These are phyloP conservation scores for Rhodinocichla rosea DNA, from an alignment of 2,113 vertebrate genomes.

Conservation along the genomic window DNA sequence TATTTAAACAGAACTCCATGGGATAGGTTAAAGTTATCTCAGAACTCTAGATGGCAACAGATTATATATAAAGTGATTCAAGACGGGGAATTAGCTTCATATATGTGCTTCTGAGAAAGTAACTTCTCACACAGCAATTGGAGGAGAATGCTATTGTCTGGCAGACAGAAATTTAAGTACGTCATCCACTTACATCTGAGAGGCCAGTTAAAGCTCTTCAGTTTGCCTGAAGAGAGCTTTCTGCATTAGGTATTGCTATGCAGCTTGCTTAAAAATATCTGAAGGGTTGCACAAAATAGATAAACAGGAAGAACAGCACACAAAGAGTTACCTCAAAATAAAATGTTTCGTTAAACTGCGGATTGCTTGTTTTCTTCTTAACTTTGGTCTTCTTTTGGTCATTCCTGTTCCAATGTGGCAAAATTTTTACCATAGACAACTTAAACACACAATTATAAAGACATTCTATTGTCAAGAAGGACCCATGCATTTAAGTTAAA, in stretches of 20 bases:
- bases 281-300: background rate
- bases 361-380: slow-evolving; percentile 99
- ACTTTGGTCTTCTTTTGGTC: slow-evolving; percentile 99
- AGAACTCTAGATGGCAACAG: background rate
- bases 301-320: background rate
- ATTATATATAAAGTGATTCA: background rate
- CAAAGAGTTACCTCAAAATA: slow-evolving; percentile 89
- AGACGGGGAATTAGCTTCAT: background rate
- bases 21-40: background rate
- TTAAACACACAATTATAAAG: slow-evolving; percentile 75
- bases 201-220: background rate
- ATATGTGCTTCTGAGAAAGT: background rate
- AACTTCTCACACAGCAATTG: background rate
- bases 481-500: background rate
- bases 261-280: background rate
- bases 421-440: slow-evolving; percentile 78
- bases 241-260: background rate
- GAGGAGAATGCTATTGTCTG: background rate
- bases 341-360: slow-evolving; percentile 95
- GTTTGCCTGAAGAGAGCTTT: background rate
- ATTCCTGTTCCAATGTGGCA: slow-evolving; percentile 84
- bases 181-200: background rate
- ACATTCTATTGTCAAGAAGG: slow-evolving; percentile 66
- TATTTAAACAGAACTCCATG: background rate
- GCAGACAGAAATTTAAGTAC: background rate